These are phyloP conservation scores for Pithys albifrons DNA, from an alignment of 2,113 vertebrate species.

Conservation along the genomic window DNA sequence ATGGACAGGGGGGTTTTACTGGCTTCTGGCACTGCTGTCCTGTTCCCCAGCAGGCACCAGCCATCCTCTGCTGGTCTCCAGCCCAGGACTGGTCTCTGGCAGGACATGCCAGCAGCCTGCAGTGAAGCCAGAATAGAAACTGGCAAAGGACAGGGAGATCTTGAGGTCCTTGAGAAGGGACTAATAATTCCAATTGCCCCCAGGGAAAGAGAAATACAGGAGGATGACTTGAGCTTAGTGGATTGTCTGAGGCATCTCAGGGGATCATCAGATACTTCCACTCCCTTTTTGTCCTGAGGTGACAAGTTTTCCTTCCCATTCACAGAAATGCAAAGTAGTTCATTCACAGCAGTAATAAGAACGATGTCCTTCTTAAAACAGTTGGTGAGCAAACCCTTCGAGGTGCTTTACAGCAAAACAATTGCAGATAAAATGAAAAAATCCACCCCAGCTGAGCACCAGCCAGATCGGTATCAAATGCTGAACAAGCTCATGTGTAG, in stretches of 20 bases:
- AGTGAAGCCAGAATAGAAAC: fast-evolving
- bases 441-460: slow-evolving; percentile 28
- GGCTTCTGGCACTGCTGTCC: neutral
- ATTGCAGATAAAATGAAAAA: slow-evolving; percentile 37
- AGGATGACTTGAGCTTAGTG: slow-evolving; percentile 44
- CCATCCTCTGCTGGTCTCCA: neutral
- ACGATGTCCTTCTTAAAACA: neutral
- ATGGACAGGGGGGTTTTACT: fast-evolving
- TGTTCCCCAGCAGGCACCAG: neutral
- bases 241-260: slow-evolving; percentile 42
- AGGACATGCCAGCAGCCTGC: neutral
- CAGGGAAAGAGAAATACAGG: neutral
- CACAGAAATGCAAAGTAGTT: slow-evolving; percentile 64
- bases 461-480: slow-evolving; percentile 2
- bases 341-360: slow-evolving; percentile 39
- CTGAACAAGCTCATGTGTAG: neutral
- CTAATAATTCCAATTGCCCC: slow-evolving; percentile 15
- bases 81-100: neutral
- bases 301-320: slow-evolving; percentile 57
- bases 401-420: slow-evolving; percentile 38
- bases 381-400: neutral
- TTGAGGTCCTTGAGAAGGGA: neutral
- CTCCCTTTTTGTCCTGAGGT: slow-evolving; percentile 65
- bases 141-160: neutral
- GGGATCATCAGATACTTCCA: slow-evolving; percentile 61